Percentiles rank a stretch among this genome's conserved stretches.
Conservation (phyloP, 2,113 vertebrate genomes). For the Hippolais icterina region DNA sequence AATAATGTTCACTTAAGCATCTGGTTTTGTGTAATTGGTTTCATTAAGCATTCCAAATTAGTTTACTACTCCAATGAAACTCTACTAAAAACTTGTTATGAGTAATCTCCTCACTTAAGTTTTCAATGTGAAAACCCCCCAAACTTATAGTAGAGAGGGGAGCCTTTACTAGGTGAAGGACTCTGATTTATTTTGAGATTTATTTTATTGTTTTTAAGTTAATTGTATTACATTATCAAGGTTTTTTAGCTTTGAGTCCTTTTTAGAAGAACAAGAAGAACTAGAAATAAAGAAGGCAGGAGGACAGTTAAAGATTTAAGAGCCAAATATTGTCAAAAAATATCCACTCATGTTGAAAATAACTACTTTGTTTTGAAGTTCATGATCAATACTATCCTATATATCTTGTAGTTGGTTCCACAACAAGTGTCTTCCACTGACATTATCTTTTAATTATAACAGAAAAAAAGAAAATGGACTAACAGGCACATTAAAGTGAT, state of each 20-base stretch:
- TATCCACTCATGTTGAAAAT: slow-evolving; percentile 16
- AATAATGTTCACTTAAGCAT: slow-evolving; percentile 15
- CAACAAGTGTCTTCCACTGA: neutral
- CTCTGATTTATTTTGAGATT: neutral
- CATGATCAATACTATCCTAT: neutral
- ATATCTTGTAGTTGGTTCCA: neutral
- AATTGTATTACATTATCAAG: neutral
- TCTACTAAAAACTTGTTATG: neutral
- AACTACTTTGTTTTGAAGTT: slow-evolving; percentile 21
- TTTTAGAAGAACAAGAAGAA: neutral
- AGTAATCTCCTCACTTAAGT: neutral
- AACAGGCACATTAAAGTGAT: neutral
- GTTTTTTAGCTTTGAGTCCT: neutral
- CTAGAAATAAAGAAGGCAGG: neutral
- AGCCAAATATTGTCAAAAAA: neutral
- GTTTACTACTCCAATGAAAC: neutral
- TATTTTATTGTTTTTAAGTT: neutral
- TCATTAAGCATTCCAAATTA: neutral
- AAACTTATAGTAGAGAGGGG: neutral
- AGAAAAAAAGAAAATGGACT: neutral
- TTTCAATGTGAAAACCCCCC: neutral
- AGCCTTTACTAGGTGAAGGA: neutral
- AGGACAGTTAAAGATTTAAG: neutral
- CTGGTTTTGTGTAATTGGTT: neutral
- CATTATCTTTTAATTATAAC: slow-evolving; percentile 38